Evolutionary conservation across 2,113 vertebrate species (phyloP), one percentile per base, ranked within the genome.

Genomic region (Pyrgilauda ruficollis): DNA sequence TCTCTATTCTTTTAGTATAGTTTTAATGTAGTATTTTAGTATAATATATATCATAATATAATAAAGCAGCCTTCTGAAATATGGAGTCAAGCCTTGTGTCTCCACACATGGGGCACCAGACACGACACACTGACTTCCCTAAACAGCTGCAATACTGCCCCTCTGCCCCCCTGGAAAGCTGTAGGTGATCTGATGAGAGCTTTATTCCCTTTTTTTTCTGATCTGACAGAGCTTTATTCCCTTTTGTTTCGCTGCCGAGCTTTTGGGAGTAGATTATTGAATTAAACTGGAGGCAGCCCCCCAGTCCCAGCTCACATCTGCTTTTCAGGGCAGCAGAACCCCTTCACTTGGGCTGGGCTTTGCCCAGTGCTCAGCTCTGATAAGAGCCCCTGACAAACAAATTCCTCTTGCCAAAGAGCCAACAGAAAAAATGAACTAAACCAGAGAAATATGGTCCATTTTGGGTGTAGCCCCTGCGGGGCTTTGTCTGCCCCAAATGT

Each of bases 131-230:
- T 7, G 3, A 4, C 66, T 3, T 15, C n/a, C 13, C 11, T 2
- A 2, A 0, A 3, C 2, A 50, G 16, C 69, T 10, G 4, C 0
- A 9, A 11, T 12, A 49, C 37, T 21, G 17, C 31, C 49, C 15
- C 27, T 84, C 46, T 10, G 41, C 33, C 50, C 70, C 49, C 70
- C 63, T 49, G 35, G 12, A 27, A 30, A 72, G 49, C 69, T 55
- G 0, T 3, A 6, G 27, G 63, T 50, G 26, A 43, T 61, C 24
- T 8, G 8, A 10, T 27, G 14, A 55, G 24, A 53, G 39, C 39
- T 41, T 41, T 41, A 41, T 41, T 41, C 39, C 39, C 39, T 39
- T 39, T 39, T 39, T 11, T 39, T 39, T 39, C 39, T 50, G 26
- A 43, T 61, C 41, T 41, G 41, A 41, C 13, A 41, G 41, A 41